Evolutionary conservation across 2,797 vertebrate genomes (phyloP), one percentile per base, ranked within the genome.

Genomic region (Protonibea diacanthus): DNA sequence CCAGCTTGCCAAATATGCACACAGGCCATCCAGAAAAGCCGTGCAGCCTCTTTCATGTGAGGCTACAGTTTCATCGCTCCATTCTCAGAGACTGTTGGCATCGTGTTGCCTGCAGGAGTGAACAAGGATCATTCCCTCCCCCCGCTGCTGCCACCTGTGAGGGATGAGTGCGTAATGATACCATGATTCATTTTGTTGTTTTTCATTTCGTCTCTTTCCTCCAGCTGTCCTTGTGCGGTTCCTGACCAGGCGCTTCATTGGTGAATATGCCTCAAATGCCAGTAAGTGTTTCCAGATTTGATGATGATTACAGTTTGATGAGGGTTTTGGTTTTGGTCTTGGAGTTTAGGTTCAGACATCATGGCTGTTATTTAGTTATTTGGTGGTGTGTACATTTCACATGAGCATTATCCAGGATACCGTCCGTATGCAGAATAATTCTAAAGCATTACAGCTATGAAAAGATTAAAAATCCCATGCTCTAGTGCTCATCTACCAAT

Each of bases 201-300:
- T 78, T 72, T 71, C 27, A 47, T 62, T 59, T 74, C 0, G 25
- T 56, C 56, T 52, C 21, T 76, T 86, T 72, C 74, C 73, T 74
- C 40, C 85, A 92, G 93, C 93, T 71, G 92, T 94, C 82, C 89
- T 94, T 0, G 93, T 95, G 79, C 85, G 93, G 53, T 94, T 95
- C 84, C 85, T 94, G 87, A 95, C 93, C 82, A 90, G 92, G 27
- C 89, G 93, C 66, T 94, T 95, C 83, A 95, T 94, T 20, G 92
- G 94, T 10, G 94, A 95, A 88, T 95, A 94, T 12, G 93, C 93
- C 62, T 94, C 94, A 0, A 92, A 95, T 14, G 61, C 91, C 78
- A 94, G 93, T 94, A 86, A 92, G 94, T 92, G 82, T 64, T 83
- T 77, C 73, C 81, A 76, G 75, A 68, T 71, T 70, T 73, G 23